Evolutionary conservation across 1,140 invertebrate species (phyloP).

Genomic region (Megathymus violae): DNA sequence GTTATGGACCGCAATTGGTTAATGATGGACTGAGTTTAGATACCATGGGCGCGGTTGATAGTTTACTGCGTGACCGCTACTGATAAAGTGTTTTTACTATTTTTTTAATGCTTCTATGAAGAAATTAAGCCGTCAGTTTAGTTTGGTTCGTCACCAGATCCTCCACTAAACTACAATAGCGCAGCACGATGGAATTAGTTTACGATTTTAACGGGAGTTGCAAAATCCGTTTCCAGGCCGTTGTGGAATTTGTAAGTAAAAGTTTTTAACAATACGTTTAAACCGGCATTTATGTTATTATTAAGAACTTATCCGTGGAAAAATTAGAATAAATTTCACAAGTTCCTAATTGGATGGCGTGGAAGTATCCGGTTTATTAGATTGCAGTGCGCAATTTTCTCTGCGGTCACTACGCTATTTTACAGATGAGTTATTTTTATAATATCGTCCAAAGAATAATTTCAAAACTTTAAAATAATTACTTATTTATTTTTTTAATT

Average conservation of each 20-base stretch:
- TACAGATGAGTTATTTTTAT: conserved; percentile 22
- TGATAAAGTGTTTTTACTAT: no score
- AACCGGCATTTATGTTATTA: conserved; percentile 9
- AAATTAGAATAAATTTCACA: conserved; percentile 52
- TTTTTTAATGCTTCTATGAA: no score
- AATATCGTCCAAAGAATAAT: not conserved
- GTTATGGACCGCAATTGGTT: no score
- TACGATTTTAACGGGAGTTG: no score
- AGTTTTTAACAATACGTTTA: conserved; percentile 17
- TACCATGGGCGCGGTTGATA: no score
- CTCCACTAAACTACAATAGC: no score
- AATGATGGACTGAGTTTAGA: no score
- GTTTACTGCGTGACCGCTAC: no score
- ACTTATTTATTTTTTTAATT: no score
- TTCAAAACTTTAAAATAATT: not conserved
- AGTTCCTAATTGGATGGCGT: conserved; percentile 52
- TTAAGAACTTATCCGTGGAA: conserved; percentile 30
- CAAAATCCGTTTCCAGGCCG: not conserved
- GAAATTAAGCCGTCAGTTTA: no score
- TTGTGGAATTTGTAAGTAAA: not conserved
- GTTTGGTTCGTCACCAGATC: no score
- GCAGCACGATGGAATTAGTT: no score
- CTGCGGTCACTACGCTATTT: conserved; percentile 31
- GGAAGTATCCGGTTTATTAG: conserved; percentile 54
- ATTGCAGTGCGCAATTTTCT: conserved; percentile 54